Percentiles rank a stretch among this genome's conserved stretches.
Evolutionary conservation across 1,140 invertebrate genomes (phyloP).

Genomic region (Sweltsa coloradensis): DNA sequence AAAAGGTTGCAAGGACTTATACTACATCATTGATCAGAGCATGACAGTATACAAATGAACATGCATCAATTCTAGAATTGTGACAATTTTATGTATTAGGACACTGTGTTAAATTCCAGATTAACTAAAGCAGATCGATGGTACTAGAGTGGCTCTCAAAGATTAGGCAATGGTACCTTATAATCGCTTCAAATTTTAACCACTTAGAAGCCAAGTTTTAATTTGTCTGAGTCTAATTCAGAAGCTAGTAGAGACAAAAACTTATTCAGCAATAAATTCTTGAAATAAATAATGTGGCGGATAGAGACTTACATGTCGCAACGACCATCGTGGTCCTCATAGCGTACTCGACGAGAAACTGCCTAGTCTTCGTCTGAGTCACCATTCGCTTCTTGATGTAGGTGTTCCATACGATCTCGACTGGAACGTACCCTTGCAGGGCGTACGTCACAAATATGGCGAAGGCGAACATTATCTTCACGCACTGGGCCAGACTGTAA

Average conservation of each 20-base stretch:
- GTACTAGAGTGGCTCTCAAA: too few species aligned
- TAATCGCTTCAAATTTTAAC: too few species aligned
- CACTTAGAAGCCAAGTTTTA: too few species aligned
- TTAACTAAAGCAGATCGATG: too few species aligned
- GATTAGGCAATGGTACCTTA: too few species aligned
- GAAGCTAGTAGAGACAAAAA: not conserved
- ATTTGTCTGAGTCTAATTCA: not conserved
- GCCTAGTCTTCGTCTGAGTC: constrained; percentile 24
- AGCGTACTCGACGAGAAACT: constrained; percentile 43
- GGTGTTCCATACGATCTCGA: constrained; percentile 76
- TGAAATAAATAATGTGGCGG: not conserved
- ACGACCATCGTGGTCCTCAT: constrained; percentile 52
- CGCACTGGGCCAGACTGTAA: constrained; percentile 59
- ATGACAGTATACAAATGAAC: too few species aligned
- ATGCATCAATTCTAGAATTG: too few species aligned
- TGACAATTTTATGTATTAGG: too few species aligned
- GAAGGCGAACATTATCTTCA: constrained; percentile 73
- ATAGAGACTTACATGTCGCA: constrained; percentile 56
- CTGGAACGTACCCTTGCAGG: constrained; percentile 88
- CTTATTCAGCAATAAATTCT: not conserved
- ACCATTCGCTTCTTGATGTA: constrained; percentile 45
- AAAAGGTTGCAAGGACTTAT: too few species aligned
- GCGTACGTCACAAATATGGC: constrained; percentile 85
- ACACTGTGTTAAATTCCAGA: too few species aligned
- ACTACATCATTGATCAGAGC: too few species aligned